Conservation (phyloP, 2,797 vertebrate genomes). For the Etheostoma perlongum region DNA sequence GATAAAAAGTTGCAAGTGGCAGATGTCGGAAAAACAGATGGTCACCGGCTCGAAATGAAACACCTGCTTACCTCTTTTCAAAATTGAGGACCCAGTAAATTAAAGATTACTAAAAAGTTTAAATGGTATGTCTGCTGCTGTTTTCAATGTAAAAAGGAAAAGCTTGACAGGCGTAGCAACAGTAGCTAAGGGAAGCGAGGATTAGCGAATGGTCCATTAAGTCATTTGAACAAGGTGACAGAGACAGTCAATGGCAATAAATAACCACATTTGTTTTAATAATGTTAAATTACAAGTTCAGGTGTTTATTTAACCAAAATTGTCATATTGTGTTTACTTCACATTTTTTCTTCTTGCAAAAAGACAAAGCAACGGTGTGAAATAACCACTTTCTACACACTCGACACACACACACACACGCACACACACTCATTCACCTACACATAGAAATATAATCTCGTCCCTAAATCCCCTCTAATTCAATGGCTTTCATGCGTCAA, state of each 20-base stretch:
- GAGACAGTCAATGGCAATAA: background rate
- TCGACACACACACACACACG: conserved; percentile 2
- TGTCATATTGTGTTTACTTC: background rate
- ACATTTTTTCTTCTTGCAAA: background rate
- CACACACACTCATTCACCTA: conserved; percentile 9
- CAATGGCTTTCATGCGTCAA: conserved; percentile 34
- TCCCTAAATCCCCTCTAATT: conserved; percentile 44
- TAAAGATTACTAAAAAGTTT: background rate
- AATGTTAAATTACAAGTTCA: background rate
- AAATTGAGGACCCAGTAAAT: background rate
- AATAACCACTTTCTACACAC: background rate
- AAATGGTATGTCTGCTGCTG: background rate
- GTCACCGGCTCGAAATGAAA: background rate
- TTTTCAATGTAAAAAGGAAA: background rate
- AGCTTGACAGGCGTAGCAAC: background rate
- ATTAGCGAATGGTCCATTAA: background rate
- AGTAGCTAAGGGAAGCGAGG: background rate
- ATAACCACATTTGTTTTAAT: background rate
- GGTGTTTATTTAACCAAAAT: background rate
- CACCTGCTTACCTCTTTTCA: background rate
- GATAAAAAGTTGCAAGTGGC: too few species aligned
- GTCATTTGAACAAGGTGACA: background rate
- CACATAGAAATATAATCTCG: conserved; percentile 17
- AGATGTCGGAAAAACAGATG: too few species aligned
- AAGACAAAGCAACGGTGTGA: background rate